Conservation (phyloP, 2,113 vertebrate genomes). For the Falcunculus frontatus region DNA sequence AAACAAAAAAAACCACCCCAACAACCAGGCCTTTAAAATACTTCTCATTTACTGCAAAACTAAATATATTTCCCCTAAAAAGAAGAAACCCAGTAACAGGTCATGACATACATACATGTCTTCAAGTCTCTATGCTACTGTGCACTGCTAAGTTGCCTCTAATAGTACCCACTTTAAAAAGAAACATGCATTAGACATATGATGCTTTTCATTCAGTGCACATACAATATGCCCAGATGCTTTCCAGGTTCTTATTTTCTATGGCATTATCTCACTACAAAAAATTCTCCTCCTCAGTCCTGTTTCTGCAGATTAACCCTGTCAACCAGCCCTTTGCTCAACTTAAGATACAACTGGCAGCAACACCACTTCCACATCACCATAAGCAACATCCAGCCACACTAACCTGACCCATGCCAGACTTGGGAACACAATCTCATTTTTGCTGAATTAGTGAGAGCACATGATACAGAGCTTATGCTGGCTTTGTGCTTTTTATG, state of each 20-base stretch:
- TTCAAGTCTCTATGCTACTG: background rate
- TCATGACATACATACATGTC: background rate
- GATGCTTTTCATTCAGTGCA: background rate
- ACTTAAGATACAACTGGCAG: background rate
- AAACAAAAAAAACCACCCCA: background rate
- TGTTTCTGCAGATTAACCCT: background rate
- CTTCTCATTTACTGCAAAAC: background rate
- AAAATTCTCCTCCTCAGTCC: background rate
- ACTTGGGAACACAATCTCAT: background rate
- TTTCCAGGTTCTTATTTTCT: background rate
- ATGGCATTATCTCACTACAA: background rate
- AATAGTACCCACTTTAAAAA: background rate
- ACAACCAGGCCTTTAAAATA: background rate
- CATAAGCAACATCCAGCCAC: background rate
- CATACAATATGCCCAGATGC: background rate
- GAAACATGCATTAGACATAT: background rate
- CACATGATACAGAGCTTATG: background rate
- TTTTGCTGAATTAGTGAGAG: background rate
- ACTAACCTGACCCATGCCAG: background rate
- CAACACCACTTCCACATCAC: background rate
- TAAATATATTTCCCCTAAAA: background rate
- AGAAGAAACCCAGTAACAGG: background rate
- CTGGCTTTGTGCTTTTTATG: background rate
- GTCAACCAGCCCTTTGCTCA: background rate
- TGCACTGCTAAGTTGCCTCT: background rate